phyloP scores from a whole-genome alignment of 1,140 invertebrate genomes.

The Lycorma delicatula region DNA sequence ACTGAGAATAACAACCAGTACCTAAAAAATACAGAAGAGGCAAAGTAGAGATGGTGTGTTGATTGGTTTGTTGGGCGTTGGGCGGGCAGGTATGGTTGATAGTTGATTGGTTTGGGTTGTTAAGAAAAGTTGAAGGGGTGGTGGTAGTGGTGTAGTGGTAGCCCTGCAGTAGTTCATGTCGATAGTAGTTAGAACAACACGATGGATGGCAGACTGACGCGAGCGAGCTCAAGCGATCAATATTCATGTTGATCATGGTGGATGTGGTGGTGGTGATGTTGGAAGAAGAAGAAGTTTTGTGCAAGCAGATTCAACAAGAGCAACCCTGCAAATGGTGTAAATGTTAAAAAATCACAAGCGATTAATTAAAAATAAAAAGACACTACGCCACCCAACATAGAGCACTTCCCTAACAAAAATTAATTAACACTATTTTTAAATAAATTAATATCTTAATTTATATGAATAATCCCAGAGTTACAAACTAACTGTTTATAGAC shows the following conservation, averaged over 20 bases:
- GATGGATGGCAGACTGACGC: conserved; percentile 1
- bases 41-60: too few species aligned
- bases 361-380: not conserved
- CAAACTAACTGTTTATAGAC: not conserved
- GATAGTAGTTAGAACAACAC: not conserved
- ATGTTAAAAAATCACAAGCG: too few species aligned
- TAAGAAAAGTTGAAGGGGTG: not conserved
- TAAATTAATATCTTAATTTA: not conserved
- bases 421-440: not conserved
- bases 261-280: not conserved
- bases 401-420: not conserved
- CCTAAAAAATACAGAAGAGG: too few species aligned
- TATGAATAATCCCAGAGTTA: not conserved
- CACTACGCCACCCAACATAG: not conserved
- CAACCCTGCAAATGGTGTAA: conserved; percentile 2
- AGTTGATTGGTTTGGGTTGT: not conserved
- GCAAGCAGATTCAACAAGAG: conserved; percentile 4
- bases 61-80: not conserved
- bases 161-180: not conserved
- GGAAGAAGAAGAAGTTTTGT: not conserved
- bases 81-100: not conserved
- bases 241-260: too few species aligned
- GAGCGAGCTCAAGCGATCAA: too few species aligned
- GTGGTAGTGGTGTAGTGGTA: too few species aligned
- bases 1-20: too few species aligned